Evolutionary conservation across 2,797 vertebrate species (phyloP).

Genomic region (Basileuterus tristriatus): DNA sequence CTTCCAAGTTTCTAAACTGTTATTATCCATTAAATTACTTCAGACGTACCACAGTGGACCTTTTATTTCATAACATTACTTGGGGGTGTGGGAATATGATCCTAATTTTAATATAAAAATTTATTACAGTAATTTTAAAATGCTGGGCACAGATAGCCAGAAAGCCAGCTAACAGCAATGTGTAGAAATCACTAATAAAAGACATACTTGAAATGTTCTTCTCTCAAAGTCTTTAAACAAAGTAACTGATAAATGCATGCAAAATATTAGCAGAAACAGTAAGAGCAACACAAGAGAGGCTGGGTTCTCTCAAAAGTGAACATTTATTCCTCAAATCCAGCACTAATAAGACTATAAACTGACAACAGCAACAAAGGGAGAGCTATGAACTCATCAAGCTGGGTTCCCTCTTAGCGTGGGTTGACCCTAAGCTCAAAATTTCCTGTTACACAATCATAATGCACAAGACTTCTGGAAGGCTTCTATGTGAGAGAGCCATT

Average conservation of each 20-base stretch:
- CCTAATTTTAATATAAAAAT: background rate
- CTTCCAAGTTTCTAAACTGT: background rate
- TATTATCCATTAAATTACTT: background rate
- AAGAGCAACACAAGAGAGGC: background rate
- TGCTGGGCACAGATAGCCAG: background rate
- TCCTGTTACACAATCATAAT: background rate
- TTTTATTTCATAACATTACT: background rate
- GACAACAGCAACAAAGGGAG: background rate
- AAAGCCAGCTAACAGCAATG: background rate
- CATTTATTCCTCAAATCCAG: background rate
- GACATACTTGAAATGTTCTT: background rate
- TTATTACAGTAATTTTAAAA: background rate
- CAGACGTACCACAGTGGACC: accelerated
- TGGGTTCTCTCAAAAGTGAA: background rate
- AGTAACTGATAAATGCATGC: background rate
- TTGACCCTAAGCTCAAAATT: background rate
- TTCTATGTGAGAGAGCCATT: background rate
- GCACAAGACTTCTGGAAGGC: background rate
- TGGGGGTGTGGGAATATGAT: background rate
- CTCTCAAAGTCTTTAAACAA: background rate
- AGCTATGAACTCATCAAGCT: background rate
- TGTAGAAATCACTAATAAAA: background rate
- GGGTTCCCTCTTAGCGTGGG: background rate
- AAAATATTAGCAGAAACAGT: background rate
- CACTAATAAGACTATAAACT: background rate